Conservation (phyloP, 2,888 invertebrate species). For the Cephus nigrinus region DNA sequence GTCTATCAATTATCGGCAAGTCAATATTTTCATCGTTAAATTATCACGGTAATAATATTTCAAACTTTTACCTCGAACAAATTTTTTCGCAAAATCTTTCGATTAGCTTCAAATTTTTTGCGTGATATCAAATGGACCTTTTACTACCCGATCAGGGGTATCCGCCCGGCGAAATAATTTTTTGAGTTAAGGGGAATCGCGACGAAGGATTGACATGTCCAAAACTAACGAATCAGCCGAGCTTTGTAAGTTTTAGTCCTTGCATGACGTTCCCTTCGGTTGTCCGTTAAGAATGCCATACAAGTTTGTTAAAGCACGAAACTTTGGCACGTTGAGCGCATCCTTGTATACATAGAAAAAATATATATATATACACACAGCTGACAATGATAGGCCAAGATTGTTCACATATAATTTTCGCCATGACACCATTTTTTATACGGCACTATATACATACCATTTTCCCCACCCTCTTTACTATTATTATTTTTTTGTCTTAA, state of each 20-base stretch:
- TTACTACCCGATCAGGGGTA: too few relatives aligned
- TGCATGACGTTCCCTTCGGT: slow-evolving; percentile 28
- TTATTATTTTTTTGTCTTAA: not conserved
- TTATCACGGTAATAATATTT: too few relatives aligned
- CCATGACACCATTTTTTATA: not conserved
- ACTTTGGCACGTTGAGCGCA: not conserved
- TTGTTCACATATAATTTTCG: not conserved
- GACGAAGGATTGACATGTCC: too few relatives aligned
- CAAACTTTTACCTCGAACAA: too few relatives aligned
- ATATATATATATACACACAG: slow-evolving; percentile 10
- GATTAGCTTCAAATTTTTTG: too few relatives aligned
- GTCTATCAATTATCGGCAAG: too few relatives aligned
- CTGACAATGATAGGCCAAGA: not conserved
- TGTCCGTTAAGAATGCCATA: not conserved
- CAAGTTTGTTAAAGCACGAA: slow-evolving; percentile 1
- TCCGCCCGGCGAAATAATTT: too few relatives aligned
- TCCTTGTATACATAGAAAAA: slow-evolving; percentile 4
- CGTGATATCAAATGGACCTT: too few relatives aligned
- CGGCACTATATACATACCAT: not conserved
- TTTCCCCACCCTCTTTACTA: not conserved
- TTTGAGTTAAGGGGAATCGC: too few relatives aligned
- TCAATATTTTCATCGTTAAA: too few relatives aligned
- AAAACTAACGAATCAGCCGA: slow-evolving; percentile 27
- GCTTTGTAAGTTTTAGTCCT: slow-evolving; percentile 29
- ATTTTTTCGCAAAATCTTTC: too few relatives aligned